A percentile compares a stretch with the other conserved stretches of the same genome.
phyloP scores from a whole-genome alignment of 2,888 invertebrate species.

The Heliconius sara region DNA sequence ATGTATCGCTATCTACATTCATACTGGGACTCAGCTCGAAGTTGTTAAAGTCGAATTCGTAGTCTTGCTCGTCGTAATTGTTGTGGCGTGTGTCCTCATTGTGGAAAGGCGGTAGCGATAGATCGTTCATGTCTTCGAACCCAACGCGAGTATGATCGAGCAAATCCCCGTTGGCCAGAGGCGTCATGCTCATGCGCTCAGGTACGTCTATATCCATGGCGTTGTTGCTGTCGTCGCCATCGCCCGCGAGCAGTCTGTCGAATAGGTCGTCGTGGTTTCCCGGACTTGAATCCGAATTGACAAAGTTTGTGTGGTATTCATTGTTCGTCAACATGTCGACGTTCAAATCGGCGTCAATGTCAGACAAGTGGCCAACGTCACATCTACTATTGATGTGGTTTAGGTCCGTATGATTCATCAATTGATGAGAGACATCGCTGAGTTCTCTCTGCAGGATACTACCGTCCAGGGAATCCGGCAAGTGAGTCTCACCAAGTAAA shows the following conservation, averaged over 20 bases:
- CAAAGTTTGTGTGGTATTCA: conserved; percentile 68
- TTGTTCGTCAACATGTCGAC: conserved; percentile 55
- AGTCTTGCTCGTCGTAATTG: conserved; percentile 62
- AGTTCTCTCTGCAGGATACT: conserved; percentile 75
- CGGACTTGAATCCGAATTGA: conserved; percentile 62
- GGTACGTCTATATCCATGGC: conserved; percentile 56
- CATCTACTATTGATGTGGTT: conserved; percentile 60
- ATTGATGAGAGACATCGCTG: conserved; percentile 77
- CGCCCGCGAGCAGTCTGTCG: conserved; percentile 68
- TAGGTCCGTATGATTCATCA: conserved; percentile 72
- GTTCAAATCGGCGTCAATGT: conserved; percentile 63
- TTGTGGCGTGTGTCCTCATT: conserved; percentile 69
- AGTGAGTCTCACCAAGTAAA: conserved; percentile 64
- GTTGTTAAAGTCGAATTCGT: conserved; percentile 85
- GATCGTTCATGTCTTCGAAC: conserved; percentile 77
- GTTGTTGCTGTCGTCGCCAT: conserved; percentile 56
- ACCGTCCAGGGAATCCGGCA: conserved; percentile 69
- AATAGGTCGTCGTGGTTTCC: conserved; percentile 74
- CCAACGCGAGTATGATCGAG: conserved; percentile 70
- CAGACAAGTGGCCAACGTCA: conserved; percentile 56
- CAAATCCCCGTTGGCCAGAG: conserved; percentile 72
- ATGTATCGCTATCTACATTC: conserved; percentile 79
- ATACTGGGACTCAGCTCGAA: conserved; percentile 86
- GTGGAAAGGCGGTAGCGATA: conserved; percentile 75
- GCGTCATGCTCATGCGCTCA: conserved; percentile 72